Evolutionary conservation across 2,797 vertebrate species (phyloP).

Genomic region (Aeoliscus strigatus): DNA sequence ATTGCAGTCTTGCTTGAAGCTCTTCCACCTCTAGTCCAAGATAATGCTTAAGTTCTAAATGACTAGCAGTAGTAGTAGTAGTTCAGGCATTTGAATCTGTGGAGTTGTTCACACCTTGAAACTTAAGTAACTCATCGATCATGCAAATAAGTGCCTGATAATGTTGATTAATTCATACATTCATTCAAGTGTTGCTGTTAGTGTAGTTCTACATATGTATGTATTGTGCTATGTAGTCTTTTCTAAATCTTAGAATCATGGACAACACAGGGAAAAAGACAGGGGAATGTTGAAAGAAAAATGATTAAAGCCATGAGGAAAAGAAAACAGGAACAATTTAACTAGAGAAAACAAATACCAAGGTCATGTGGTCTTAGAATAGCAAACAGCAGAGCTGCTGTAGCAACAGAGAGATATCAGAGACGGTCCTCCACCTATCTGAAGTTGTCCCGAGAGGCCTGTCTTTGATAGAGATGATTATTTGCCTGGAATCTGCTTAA

Average conservation of each 20-base stretch:
- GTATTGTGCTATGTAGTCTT: no score
- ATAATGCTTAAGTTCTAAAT: no score
- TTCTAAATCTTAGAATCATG: background rate
- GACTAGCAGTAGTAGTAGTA: no score
- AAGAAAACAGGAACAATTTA: conserved; percentile 18
- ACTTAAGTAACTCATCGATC: no score
- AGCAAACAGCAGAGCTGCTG: conserved; percentile 27
- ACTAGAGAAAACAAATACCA: conserved; percentile 25
- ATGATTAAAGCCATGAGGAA: background rate
- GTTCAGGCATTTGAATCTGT: no score
- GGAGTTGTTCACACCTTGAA: no score
- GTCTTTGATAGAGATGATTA: conserved; percentile 20
- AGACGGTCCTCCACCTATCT: conserved; percentile 13
- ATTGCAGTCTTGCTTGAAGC: no score
- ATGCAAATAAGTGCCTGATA: no score
- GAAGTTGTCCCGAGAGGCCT: conserved; percentile 7
- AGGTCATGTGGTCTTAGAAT: conserved; percentile 22
- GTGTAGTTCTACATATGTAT: no score
- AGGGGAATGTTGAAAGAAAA: conserved; percentile 10
- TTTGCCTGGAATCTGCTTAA: conserved; percentile 11
- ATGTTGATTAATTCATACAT: no score
- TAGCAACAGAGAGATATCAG: conserved; percentile 10
- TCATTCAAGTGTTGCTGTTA: no score
- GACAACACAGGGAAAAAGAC: background rate
- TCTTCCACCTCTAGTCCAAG: no score